These are phyloP conservation scores for Chouioia cunea DNA, from an alignment of 2,888 invertebrate genomes.

Conservation along the genomic window DNA sequence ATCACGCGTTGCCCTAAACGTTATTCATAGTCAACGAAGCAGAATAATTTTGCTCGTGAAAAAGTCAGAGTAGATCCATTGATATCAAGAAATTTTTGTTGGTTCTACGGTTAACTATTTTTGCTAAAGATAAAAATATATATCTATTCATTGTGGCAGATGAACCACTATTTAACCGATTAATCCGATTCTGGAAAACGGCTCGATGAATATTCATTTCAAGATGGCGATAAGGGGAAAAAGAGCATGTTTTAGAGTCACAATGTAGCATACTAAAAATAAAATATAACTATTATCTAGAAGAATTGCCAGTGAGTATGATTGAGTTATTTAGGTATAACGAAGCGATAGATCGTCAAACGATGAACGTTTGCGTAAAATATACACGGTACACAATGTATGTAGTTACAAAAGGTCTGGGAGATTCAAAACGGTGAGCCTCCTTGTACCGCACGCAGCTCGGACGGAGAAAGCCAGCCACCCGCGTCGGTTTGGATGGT, in stretches of 20 bases:
- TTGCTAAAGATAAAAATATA: no score
- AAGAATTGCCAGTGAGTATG: no score
- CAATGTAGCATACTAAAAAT: no score
- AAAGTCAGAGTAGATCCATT: slow-evolving; percentile 55
- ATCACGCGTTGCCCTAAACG: slow-evolving; percentile 35
- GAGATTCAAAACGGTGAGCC: slow-evolving; percentile 20
- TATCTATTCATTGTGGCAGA: no score
- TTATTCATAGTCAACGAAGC: slow-evolving; percentile 52
- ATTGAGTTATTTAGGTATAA: no score
- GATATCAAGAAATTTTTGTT: slow-evolving; percentile 45
- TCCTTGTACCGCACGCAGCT: not conserved
- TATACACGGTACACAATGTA: not conserved
- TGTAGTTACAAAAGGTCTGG: not conserved
- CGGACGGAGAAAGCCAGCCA: not conserved
- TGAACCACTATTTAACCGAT: no score
- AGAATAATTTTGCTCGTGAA: slow-evolving; percentile 48
- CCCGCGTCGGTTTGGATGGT: slow-evolving; percentile 42
- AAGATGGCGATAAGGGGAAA: no score
- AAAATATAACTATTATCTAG: no score
- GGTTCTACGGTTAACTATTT: no score
- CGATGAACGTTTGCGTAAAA: slow-evolving; percentile 20
- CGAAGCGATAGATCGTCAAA: not conserved
- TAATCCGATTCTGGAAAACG: no score
- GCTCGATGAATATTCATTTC: no score
- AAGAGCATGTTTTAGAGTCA: no score